These are phyloP conservation scores for Acanthurus tractus DNA, from an alignment of 2,797 vertebrate genomes.

Conservation along the genomic window DNA sequence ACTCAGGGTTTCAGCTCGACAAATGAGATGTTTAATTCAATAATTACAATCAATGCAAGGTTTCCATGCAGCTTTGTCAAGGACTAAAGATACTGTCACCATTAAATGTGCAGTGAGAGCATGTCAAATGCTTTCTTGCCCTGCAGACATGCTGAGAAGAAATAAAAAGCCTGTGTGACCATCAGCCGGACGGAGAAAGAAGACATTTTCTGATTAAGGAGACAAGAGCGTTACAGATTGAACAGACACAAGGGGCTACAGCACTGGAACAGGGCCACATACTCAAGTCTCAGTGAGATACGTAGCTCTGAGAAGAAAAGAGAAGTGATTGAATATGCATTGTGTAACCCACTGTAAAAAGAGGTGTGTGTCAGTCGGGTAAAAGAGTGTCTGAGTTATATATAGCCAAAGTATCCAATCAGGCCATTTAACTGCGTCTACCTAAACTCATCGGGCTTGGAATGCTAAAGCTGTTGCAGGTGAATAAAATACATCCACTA, in stretches of 20 bases:
- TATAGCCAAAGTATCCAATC: conserved; percentile 22
- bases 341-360: conserved; percentile 32
- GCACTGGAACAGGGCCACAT: conserved; percentile 30
- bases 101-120: neutral
- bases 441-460: neutral
- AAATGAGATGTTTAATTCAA: conserved; percentile 13
- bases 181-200: neutral
- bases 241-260: conserved; percentile 1
- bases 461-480: neutral
- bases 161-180: conserved; percentile 13
- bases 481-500: neutral
- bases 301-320: conserved; percentile 21
- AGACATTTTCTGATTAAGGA: conserved; percentile 21
- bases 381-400: conserved; percentile 25
- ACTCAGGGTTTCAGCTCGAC: neutral
- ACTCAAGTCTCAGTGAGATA: conserved; percentile 11
- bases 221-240: conserved; percentile 21
- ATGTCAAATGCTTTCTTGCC: conserved; percentile 15
- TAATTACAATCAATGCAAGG: conserved; percentile 21
- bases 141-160: conserved; percentile 6
- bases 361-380: neutral
- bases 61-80: conserved; percentile 10
- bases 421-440: conserved; percentile 24
- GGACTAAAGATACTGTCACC: conserved; percentile 25
- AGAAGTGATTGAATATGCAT: neutral